A percentile compares a stretch with the other conserved stretches of the same genome.
Evolutionary conservation across 2,797 vertebrate species (phyloP).

Genomic region (Tokudaia muenninki): DNA sequence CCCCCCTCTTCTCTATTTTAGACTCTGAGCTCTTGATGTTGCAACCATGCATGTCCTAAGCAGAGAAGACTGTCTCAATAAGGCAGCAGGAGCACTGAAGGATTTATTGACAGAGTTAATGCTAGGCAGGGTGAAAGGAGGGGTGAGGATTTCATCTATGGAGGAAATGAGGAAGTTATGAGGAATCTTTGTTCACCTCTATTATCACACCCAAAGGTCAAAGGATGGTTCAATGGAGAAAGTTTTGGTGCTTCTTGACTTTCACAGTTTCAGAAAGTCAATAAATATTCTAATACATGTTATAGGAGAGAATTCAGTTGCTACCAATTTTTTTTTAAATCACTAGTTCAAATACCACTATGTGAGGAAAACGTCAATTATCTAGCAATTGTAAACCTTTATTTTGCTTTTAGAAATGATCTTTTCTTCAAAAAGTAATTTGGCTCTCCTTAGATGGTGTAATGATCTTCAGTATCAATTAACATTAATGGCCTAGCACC

Average conservation of each 20-base stretch:
- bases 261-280: not conserved
- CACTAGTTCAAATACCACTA: constrained; percentile 36
- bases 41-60: not conserved
- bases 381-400: constrained; percentile 10
- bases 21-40: not conserved
- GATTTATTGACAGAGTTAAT: constrained; percentile 39
- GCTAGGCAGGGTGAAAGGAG: not conserved
- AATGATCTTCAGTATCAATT: not conserved
- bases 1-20: not conserved
- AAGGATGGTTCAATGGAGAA: constrained; percentile 53
- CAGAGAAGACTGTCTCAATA: not conserved
- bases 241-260: not conserved
- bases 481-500: not conserved
- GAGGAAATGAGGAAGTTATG: constrained; percentile 7
- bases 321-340: constrained; percentile 12
- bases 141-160: not conserved
- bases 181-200: not conserved
- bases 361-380: not conserved
- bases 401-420: not conserved
- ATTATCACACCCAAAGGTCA: constrained; percentile 45
- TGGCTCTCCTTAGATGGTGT: not conserved
- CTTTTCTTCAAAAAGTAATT: constrained; percentile 26
- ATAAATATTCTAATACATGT: not conserved
- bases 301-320: constrained; percentile 36
- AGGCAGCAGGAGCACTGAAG: not conserved